Evolutionary conservation across 2,888 invertebrate genomes (phyloP).

Genomic region (Phrixothrix hirtus): DNA sequence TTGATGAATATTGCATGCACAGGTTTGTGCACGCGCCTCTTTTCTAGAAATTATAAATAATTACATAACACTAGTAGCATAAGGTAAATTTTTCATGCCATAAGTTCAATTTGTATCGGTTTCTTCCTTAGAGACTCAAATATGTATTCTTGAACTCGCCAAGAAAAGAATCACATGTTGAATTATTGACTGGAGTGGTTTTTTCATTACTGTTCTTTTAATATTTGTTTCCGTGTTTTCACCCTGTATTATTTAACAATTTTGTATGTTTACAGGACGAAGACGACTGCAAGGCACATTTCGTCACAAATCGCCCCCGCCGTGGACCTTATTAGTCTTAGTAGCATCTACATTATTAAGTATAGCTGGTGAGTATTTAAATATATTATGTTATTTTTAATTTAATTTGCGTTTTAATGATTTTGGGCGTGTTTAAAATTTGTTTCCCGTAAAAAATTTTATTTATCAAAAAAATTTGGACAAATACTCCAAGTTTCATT

Average conservation of each 20-base stretch:
- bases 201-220: no score
- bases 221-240: no score
- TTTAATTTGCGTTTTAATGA: no score
- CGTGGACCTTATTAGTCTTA: conserved; percentile 55
- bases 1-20: conserved; percentile 19
- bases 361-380: conserved; percentile 54
- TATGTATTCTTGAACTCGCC: conserved; percentile 13
- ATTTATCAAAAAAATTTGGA: no score
- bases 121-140: conserved; percentile 10
- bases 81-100: conserved; percentile 3
- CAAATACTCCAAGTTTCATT: no score
- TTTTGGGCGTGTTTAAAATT: no score
- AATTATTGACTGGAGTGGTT: background rate
- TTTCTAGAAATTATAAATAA: conserved; percentile 22
- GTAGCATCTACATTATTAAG: conserved; percentile 55
- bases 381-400: background rate
- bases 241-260: background rate
- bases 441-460: no score
- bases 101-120: conserved; percentile 9
- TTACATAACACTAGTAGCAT: conserved; percentile 16
- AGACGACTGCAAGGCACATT: conserved; percentile 51
- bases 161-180: conserved; percentile 3
- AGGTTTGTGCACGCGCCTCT: conserved; percentile 16
- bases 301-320: conserved; percentile 53
- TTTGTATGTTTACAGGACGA: conserved; percentile 51